phyloP scores from a whole-genome alignment of 1,140 invertebrate species.

The Neodiprion virginianus region DNA sequence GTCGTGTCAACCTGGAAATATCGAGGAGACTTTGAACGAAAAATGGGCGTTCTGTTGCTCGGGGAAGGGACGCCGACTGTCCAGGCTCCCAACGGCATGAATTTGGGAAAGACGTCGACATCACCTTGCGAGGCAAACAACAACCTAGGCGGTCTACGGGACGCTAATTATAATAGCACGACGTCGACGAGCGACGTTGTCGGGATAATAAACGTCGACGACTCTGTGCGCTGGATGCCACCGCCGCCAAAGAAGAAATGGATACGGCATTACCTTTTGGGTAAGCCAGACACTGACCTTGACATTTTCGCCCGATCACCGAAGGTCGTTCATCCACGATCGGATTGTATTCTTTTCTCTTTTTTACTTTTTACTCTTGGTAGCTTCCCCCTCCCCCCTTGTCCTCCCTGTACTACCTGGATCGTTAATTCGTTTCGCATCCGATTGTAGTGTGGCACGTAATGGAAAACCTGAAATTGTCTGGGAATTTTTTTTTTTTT shows the following conservation, averaged over 20 bases:
- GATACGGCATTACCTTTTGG: conserved; percentile 72
- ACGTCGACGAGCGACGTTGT: conserved; percentile 27
- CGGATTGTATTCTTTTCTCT: no score
- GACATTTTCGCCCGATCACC: background rate
- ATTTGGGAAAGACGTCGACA: conserved; percentile 27
- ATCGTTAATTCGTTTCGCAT: background rate
- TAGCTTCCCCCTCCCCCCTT: no score
- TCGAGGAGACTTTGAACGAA: conserved; percentile 22
- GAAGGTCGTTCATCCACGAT: no score
- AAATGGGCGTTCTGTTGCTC: conserved; percentile 56
- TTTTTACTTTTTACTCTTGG: no score
- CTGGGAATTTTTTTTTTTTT: no score
- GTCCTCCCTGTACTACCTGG: no score
- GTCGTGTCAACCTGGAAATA: background rate
- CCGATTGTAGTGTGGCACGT: background rate
- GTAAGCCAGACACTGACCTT: conserved; percentile 42
- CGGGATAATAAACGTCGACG: conserved; percentile 31
- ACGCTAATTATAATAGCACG: background rate
- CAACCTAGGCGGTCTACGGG: conserved; percentile 17
- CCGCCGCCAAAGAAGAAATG: conserved; percentile 76
- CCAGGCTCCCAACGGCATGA: conserved; percentile 43
- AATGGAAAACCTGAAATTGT: background rate
- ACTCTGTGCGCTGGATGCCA: conserved; percentile 47
- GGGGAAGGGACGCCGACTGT: conserved; percentile 40
- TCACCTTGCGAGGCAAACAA: conserved; percentile 28